Evolutionary conservation across 2,797 vertebrate genomes (phyloP).

Genomic region (Sarcoramphus papa): DNA sequence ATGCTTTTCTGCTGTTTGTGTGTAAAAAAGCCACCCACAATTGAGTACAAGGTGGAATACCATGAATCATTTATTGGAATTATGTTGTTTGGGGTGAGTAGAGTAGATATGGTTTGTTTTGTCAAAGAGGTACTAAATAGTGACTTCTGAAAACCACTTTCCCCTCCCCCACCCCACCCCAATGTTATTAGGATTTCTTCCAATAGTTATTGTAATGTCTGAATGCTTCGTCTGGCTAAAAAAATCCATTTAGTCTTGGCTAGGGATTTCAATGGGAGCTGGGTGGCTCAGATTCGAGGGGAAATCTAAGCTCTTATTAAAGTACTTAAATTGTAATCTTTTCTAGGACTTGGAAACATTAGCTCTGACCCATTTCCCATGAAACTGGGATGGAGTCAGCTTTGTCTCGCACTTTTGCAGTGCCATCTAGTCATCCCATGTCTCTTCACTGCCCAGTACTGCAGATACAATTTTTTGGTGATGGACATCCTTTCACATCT

Average conservation of each 20-base stretch:
- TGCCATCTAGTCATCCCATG: not conserved
- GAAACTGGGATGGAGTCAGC: not conserved
- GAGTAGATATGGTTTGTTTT: not conserved
- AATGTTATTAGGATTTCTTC: not conserved
- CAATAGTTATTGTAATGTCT: not conserved
- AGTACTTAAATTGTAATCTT: not conserved
- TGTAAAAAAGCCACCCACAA: not conserved
- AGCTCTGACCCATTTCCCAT: not conserved
- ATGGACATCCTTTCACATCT: not conserved
- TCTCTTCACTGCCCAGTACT: not conserved
- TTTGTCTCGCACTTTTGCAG: not conserved
- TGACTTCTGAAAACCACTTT: not conserved
- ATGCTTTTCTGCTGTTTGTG: not conserved
- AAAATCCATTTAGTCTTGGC: not conserved
- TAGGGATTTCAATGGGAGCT: not conserved
- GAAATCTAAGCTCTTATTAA: not conserved
- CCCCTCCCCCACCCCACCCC: not conserved
- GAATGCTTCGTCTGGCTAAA: not conserved
- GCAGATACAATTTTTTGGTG: not conserved
- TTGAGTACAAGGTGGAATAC: not conserved
- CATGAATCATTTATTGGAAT: not conserved
- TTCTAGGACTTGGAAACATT: not conserved
- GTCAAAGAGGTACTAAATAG: not conserved
- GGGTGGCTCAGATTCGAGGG: not conserved
- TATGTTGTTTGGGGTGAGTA: not conserved